These are phyloP conservation scores for Sitophilus oryzae DNA, from an alignment of 1,140 invertebrate species.

Conservation along the genomic window DNA sequence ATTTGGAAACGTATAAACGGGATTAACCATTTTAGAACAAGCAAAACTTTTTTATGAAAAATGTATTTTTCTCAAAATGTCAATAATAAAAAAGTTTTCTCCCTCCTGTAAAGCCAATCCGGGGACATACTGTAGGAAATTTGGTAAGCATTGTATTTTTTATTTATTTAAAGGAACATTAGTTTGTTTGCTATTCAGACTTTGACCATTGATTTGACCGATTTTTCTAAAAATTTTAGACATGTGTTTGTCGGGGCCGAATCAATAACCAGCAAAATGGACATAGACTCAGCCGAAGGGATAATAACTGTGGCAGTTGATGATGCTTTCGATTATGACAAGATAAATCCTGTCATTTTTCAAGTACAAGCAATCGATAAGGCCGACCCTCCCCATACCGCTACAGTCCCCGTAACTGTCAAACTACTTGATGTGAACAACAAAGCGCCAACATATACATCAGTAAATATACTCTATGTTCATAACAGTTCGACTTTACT, in stretches of 20 bases:
- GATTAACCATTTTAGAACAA: too few relatives aligned
- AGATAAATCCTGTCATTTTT: conserved; percentile 49
- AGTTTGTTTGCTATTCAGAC: too few relatives aligned
- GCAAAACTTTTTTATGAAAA: too few relatives aligned
- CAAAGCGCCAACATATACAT: conserved; percentile 48
- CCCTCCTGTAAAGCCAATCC: too few relatives aligned
- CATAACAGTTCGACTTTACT: too few relatives aligned
- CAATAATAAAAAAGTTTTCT: too few relatives aligned
- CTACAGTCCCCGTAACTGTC: conserved; percentile 49
- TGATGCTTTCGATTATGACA: conserved; percentile 52
- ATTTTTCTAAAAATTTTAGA: conserved; percentile 13
- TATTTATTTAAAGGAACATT: too few relatives aligned
- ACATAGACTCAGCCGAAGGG: conserved; percentile 46
- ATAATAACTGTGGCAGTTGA: conserved; percentile 45
- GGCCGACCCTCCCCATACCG: conserved; percentile 41
- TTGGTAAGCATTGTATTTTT: too few relatives aligned
- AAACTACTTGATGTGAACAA: conserved; percentile 54
- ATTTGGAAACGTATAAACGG: too few relatives aligned
- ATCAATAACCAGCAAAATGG: conserved; percentile 28
- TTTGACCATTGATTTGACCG: too few relatives aligned
- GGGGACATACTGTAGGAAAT: too few relatives aligned
- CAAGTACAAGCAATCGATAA: conserved; percentile 49
- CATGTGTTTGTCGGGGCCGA: conserved; percentile 16
- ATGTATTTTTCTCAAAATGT: too few relatives aligned
- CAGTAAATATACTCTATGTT: conserved; percentile 43